These are phyloP conservation scores for Napeogenes sylphis DNA, from an alignment of 2,888 invertebrate genomes.

Conservation along the genomic window DNA sequence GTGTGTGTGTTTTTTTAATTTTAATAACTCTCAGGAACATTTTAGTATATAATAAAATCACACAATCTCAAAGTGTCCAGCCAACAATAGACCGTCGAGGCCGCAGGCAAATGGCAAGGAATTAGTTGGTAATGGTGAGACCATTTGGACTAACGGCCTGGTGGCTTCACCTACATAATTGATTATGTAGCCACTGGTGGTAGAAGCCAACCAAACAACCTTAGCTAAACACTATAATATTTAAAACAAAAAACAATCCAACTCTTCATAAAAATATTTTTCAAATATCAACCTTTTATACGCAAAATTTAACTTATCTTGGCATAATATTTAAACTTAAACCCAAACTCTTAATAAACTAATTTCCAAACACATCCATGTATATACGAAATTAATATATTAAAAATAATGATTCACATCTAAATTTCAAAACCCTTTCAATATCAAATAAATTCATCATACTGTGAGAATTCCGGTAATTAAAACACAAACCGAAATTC, in stretches of 20 bases:
- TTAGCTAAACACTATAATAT: not conserved
- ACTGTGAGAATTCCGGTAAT: constrained; percentile 75
- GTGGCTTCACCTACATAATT: constrained; percentile 68
- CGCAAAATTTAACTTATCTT: no score
- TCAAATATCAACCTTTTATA: no score
- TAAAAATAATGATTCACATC: constrained; percentile 11
- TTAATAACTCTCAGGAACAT: not conserved
- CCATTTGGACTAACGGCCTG: constrained; percentile 71
- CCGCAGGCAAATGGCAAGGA: constrained; percentile 76
- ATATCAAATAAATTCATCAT: constrained; percentile 33
- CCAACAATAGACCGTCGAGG: constrained; percentile 43
- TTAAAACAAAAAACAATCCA: not conserved
- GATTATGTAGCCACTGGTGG: constrained; percentile 45
- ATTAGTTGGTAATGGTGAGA: constrained; percentile 75
- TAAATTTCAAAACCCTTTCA: constrained; percentile 9
- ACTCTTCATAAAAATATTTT: not conserved
- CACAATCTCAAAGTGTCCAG: constrained; percentile 33
- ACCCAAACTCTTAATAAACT: no score
- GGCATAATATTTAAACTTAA: no score
- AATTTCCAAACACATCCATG: no score
- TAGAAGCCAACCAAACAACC: not conserved
- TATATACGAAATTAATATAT: no score
- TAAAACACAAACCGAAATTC: constrained; percentile 64
- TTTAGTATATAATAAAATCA: constrained; percentile 20
- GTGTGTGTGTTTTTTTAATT: no score